phyloP scores from a whole-genome alignment of 2,888 invertebrate genomes.

The Megamerina dolium region DNA sequence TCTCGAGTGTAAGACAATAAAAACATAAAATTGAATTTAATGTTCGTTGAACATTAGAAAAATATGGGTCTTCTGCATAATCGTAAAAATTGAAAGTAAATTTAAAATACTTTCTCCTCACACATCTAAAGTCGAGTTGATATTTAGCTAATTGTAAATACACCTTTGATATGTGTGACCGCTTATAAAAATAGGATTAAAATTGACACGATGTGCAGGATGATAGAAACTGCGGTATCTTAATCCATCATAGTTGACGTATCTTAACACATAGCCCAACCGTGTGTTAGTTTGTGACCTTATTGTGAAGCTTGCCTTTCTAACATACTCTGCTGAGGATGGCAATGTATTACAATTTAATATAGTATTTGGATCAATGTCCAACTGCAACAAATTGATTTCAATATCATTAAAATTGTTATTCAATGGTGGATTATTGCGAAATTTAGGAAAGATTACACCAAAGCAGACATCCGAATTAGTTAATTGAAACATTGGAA shows the following conservation, averaged over 20 bases:
- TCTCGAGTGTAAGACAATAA: too few relatives aligned
- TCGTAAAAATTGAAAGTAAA: too few relatives aligned
- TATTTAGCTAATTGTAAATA: constrained; percentile 20
- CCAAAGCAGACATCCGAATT: too few relatives aligned
- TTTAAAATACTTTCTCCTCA: too few relatives aligned
- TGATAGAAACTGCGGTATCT: constrained; percentile 22
- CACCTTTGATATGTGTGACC: constrained; percentile 25
- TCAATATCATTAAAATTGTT: constrained; percentile 26
- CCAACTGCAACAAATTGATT: constrained; percentile 23
- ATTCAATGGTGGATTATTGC: constrained; percentile 23
- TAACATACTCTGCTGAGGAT: too few relatives aligned
- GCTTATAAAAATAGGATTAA: constrained; percentile 23
- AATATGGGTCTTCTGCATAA: too few relatives aligned
- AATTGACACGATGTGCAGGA: constrained; percentile 22
- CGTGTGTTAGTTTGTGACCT: neutral
- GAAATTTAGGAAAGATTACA: constrained; percentile 26
- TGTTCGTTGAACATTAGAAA: too few relatives aligned
- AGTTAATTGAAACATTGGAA: constrained; percentile 7
- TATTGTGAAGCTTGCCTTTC: too few relatives aligned
- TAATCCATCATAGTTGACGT: constrained; percentile 17
- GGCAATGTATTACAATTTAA: too few relatives aligned
- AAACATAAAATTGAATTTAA: too few relatives aligned
- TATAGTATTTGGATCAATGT: too few relatives aligned
- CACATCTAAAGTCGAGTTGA: too few relatives aligned
- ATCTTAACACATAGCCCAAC: constrained; percentile 16